Percentiles rank a stretch among this genome's conserved stretches.
Conservation (phyloP, 2,797 vertebrate species). For the Lepus oiostolus region DNA sequence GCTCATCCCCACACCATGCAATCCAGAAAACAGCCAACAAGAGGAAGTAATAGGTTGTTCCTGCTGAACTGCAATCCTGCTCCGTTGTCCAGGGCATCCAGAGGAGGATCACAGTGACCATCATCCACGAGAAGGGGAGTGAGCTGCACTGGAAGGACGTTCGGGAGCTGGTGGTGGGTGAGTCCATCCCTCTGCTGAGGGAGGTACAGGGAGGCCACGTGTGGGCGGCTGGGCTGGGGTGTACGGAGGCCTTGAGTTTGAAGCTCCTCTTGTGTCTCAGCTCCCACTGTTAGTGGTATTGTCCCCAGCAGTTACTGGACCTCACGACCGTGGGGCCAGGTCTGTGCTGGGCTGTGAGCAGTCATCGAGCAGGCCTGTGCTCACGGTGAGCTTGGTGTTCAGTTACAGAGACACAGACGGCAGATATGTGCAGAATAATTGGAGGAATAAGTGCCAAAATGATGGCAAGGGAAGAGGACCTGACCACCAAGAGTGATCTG, state of each 20-base stretch:
- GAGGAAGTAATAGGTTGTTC: not conserved
- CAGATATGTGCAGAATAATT: not conserved
- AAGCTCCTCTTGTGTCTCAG: not conserved
- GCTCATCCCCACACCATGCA: not conserved
- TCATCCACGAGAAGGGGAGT: constrained; percentile 98
- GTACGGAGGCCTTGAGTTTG: not conserved
- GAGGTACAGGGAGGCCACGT: too few species aligned
- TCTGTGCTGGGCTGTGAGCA: not conserved
- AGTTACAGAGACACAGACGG: not conserved
- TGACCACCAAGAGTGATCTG: not conserved
- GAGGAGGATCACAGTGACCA: constrained; percentile 97
- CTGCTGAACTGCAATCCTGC: constrained; percentile 51
- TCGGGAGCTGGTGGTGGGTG: constrained; percentile 97
- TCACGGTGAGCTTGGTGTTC: not conserved
- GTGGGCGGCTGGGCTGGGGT: not conserved
- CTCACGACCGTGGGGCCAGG: not conserved
- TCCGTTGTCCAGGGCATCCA: constrained; percentile 94
- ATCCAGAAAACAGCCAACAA: not conserved
- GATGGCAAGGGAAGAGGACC: not conserved
- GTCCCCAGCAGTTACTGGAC: not conserved
- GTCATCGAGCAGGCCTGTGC: not conserved
- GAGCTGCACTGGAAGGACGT: constrained; percentile 99
- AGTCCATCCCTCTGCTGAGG: constrained; percentile 80
- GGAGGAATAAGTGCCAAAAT: not conserved
- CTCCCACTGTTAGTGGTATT: not conserved